These are phyloP conservation scores for Drosophila chauvacae DNA, from an alignment of 1,140 invertebrate species.

Conservation along the genomic window DNA sequence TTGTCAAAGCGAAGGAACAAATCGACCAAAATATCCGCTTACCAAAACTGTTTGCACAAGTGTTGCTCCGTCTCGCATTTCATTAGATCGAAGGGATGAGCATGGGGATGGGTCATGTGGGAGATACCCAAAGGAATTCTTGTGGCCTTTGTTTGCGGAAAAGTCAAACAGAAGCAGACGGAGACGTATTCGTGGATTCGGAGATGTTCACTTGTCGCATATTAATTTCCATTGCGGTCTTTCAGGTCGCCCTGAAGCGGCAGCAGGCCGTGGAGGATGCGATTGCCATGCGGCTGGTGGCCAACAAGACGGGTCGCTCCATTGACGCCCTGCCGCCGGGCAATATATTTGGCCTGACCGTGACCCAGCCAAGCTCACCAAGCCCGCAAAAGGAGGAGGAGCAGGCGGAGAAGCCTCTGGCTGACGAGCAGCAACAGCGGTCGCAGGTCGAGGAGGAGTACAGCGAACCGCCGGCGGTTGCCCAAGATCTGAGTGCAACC, in stretches of 20 bases:
- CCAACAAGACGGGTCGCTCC: slow-evolving; percentile 93
- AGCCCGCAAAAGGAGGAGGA: not conserved
- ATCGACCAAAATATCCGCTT: slow-evolving; percentile 81
- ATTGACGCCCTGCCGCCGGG: slow-evolving; percentile 94
- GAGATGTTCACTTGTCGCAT: slow-evolving; percentile 77
- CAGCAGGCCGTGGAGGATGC: slow-evolving; percentile 99
- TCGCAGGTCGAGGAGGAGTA: slow-evolving; percentile 2
- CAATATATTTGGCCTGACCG: slow-evolving; percentile 94
- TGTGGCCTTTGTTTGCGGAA: slow-evolving; percentile 42
- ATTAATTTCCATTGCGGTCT: slow-evolving; percentile 83
- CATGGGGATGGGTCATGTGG: not conserved
- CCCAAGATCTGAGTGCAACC: slow-evolving; percentile 63
- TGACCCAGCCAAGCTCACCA: slow-evolving; percentile 87
- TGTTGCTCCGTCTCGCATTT: slow-evolving; percentile 70
- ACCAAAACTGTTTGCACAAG: slow-evolving; percentile 80
- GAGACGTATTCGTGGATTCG: slow-evolving; percentile 1
- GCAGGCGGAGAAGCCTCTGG: not conserved
- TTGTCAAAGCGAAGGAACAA: slow-evolving; percentile 75
- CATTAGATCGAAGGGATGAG: slow-evolving; percentile 28
- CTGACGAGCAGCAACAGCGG: not conserved
- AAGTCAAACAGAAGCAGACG: slow-evolving; percentile 69
- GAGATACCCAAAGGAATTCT: slow-evolving; percentile 64
- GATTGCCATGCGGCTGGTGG: slow-evolving; percentile 95
- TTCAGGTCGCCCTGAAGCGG: slow-evolving; percentile 96
- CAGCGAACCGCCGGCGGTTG: slow-evolving; percentile 41